Evolutionary conservation across 23 tunicate species (phyloP).

Genomic region (Aplidium turbinatum): DNA sequence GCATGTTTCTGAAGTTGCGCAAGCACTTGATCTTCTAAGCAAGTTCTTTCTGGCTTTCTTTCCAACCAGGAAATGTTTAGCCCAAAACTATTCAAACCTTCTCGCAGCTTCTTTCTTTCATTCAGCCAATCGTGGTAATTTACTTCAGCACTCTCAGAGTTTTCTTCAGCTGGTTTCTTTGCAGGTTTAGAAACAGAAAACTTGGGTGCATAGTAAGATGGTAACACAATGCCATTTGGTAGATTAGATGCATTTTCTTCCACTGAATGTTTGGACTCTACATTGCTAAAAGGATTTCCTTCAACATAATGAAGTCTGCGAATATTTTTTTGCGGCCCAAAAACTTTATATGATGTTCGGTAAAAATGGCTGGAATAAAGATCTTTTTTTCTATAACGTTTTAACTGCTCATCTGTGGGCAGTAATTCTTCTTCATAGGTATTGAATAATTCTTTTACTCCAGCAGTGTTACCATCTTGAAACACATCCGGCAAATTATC

Average conservation of each 20-base stretch:
- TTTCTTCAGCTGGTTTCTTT: neutral
- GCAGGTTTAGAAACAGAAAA: neutral
- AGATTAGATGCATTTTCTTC: neutral
- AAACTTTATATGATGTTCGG: slow-evolving; percentile 52
- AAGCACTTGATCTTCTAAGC: slow-evolving; percentile 41
- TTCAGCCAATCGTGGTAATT: slow-evolving; percentile 28
- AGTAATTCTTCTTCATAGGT: slow-evolving; percentile 46
- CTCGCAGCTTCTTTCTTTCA: slow-evolving; percentile 42
- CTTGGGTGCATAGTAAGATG: neutral
- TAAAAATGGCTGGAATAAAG: slow-evolving; percentile 53
- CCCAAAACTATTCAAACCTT: slow-evolving; percentile 33
- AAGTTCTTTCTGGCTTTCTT: slow-evolving; percentile 42
- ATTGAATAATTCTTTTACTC: slow-evolving; percentile 55
- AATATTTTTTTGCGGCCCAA: slow-evolving; percentile 13
- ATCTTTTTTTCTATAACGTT: slow-evolving; percentile 36
- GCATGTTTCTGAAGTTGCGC: slow-evolving; percentile 8
- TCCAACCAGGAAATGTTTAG: slow-evolving; percentile 32
- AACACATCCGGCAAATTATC: slow-evolving; percentile 4
- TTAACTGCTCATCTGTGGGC: slow-evolving; percentile 45
- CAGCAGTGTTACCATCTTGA: slow-evolving; percentile 7
- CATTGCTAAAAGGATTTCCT: slow-evolving; percentile 22
- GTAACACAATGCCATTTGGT: neutral
- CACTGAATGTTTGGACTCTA: no score
- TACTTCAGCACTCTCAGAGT: neutral
- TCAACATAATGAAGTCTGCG: neutral